Conservation (phyloP, 2,888 invertebrate genomes). For the Trichacis sp. region DNA sequence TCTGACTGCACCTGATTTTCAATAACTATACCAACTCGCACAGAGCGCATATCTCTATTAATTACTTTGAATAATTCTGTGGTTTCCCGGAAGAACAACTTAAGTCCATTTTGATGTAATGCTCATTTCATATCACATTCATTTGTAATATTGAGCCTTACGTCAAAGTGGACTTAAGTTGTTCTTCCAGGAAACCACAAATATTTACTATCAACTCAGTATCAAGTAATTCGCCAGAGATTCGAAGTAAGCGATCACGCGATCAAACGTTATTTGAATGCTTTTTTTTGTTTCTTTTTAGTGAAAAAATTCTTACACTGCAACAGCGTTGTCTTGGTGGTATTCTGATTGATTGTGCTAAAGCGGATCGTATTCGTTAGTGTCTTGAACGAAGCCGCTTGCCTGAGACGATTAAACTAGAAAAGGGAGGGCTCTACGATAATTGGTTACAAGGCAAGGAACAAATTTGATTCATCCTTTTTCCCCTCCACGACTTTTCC, state of each 20-base stretch:
- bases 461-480: conserved; percentile 24
- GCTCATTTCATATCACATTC: no score
- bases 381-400: conserved; percentile 36
- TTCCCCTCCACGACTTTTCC: conserved; percentile 3
- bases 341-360: conserved; percentile 35
- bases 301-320: conserved; percentile 10
- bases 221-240: no score
- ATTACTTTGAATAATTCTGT: no score
- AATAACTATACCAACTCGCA: no score
- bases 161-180: no score
- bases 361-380: conserved; percentile 38
- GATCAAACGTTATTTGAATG: background rate
- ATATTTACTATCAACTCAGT: no score
- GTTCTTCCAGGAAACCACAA: no score
- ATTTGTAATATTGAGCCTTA: no score
- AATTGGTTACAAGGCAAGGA: conserved; percentile 38
- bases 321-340: conserved; percentile 28
- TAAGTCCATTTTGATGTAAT: no score
- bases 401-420: conserved; percentile 41
- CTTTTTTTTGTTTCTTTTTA: conserved; percentile 4
- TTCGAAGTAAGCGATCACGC: background rate
- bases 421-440: conserved; percentile 38
- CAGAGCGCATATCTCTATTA: no score
- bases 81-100: no score
- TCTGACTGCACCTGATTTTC: no score